Percentiles rank a stretch among this genome's conserved stretches.
phyloP scores from a whole-genome alignment of 2,113 vertebrate genomes.

The Gnathonemus echidnorhynchus region DNA sequence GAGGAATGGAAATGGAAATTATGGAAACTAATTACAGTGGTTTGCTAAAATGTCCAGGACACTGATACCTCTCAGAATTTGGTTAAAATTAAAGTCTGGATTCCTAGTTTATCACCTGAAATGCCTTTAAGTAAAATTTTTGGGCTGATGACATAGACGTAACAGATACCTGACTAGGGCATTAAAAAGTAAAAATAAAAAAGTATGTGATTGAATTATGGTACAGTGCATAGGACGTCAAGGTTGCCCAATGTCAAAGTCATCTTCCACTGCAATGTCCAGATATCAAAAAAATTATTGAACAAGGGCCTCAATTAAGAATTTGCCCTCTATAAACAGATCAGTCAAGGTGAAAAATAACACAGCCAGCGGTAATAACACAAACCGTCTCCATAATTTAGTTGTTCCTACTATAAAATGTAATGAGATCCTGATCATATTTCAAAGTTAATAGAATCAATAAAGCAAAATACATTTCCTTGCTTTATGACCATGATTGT shows the following conservation, averaged over 20 bases:
- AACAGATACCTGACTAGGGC: neutral
- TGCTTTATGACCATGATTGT: neutral
- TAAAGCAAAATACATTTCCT: neutral
- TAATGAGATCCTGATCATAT: neutral
- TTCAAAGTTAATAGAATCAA: neutral
- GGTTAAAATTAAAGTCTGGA: neutral
- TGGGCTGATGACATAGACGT: neutral
- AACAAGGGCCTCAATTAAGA: neutral
- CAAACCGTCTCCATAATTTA: neutral
- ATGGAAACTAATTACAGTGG: neutral
- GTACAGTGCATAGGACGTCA: neutral
- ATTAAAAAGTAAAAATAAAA: neutral
- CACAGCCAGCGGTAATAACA: neutral
- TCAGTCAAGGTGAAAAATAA: neutral
- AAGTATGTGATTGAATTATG: neutral
- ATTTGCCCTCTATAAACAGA: neutral
- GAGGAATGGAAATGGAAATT: neutral
- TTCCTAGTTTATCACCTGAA: neutral
- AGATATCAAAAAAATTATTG: neutral
- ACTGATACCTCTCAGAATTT: neutral
- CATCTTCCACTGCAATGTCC: neutral
- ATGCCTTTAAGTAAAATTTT: neutral
- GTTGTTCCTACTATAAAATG: constrained; percentile 7
- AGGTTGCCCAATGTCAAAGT: neutral
- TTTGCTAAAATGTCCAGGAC: neutral